These are phyloP conservation scores for Polyergus mexicanus DNA, from an alignment of 1,140 invertebrate genomes.

Conservation along the genomic window DNA sequence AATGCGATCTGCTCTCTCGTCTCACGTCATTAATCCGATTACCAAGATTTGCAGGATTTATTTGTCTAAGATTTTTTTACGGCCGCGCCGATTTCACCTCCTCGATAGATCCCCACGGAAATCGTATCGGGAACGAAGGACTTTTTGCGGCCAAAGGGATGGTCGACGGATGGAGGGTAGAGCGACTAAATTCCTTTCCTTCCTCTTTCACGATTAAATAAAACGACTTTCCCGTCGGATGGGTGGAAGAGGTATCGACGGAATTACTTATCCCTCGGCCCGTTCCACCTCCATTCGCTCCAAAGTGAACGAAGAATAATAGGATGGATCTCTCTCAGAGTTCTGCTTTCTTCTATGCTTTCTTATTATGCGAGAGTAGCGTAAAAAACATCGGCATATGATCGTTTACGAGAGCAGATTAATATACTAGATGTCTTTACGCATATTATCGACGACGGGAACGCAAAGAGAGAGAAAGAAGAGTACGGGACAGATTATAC, in stretches of 20 bases:
- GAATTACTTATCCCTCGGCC: conserved; percentile 78
- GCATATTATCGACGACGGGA: background rate
- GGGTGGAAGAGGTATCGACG: conserved; percentile 57
- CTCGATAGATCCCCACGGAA: conserved; percentile 49
- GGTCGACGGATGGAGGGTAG: conserved; percentile 53
- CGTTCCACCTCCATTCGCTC: conserved; percentile 48
- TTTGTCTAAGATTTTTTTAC: conserved; percentile 53
- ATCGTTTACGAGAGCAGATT: background rate
- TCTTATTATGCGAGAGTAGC: conserved; percentile 38
- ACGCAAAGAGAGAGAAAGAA: too few species aligned
- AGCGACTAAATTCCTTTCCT: conserved; percentile 70
- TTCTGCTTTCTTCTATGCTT: conserved; percentile 38
- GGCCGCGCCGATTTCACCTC: background rate
- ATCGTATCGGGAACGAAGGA: conserved; percentile 32
- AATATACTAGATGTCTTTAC: background rate
- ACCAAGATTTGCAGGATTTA: conserved; percentile 48
- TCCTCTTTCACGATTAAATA: conserved; percentile 80
- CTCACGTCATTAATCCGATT: conserved; percentile 50
- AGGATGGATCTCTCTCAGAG: conserved; percentile 38
- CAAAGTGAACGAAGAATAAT: conserved; percentile 64
- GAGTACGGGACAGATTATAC: too few species aligned
- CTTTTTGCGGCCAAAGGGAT: conserved; percentile 33
- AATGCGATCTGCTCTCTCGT: conserved; percentile 27
- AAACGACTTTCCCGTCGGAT: conserved; percentile 72
- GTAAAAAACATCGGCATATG: conserved; percentile 28